A percentile compares a stretch with the other conserved stretches of the same genome.
These are phyloP conservation scores for Andricus quercusramuli DNA, from an alignment of 2,888 invertebrate species.

Conservation along the genomic window DNA sequence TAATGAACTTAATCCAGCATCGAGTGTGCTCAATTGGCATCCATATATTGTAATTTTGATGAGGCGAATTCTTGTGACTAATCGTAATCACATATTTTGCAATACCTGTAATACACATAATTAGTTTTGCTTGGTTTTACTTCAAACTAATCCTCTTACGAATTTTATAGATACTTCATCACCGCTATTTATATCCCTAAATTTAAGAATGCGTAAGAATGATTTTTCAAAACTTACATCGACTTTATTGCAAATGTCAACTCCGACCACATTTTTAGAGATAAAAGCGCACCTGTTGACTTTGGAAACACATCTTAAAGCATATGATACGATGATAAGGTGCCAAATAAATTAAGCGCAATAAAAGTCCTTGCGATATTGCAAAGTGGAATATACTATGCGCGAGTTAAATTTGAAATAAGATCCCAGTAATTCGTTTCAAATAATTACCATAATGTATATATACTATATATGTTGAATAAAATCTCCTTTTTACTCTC, in stretches of 20 bases:
- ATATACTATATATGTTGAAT: too few species aligned
- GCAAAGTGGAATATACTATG: not conserved
- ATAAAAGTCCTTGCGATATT: not conserved
- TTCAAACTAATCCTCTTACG: too few species aligned
- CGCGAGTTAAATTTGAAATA: not conserved
- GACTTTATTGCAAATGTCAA: too few species aligned
- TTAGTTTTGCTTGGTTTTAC: not conserved
- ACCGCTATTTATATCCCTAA: too few species aligned
- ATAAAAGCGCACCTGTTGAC: not conserved
- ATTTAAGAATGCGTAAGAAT: too few species aligned
- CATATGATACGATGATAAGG: not conserved
- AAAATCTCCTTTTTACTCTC: too few species aligned
- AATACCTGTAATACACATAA: not conserved
- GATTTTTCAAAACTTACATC: too few species aligned
- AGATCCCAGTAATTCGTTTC: not conserved
- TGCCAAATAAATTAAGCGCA: not conserved
- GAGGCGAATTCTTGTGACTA: conserved; percentile 10
- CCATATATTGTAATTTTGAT: conserved; percentile 13
- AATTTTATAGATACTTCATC: too few species aligned
- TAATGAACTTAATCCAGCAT: conserved; percentile 9
- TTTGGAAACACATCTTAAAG: not conserved
- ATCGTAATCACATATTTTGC: not conserved
- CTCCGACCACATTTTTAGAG: not conserved
- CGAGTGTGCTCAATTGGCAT: not conserved
- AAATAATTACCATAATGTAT: too few species aligned